Evolutionary conservation across 2,113 vertebrate genomes (phyloP), one percentile per base, ranked within the genome.

Genomic region (Cyphomyrus plagiostoma): DNA sequence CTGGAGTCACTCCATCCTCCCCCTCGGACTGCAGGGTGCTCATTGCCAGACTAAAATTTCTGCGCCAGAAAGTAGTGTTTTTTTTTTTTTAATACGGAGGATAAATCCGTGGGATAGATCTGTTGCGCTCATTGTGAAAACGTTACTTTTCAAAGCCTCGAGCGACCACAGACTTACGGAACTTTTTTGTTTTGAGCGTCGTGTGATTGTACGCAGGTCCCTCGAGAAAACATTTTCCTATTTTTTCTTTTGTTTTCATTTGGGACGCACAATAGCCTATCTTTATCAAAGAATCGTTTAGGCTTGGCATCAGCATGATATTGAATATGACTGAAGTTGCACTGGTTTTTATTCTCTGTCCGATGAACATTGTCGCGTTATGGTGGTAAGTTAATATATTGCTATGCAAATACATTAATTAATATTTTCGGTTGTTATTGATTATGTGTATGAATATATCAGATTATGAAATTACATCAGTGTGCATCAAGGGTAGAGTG

Each of bases 291-390:
- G 62, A 30, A 4, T 70, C 62, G 10, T 70, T 66, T 30, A 13
- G 23, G 19, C 53, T 56, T 56, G n/a, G 62, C 62, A 30, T 70
- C 62, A 70, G 13, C 62, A 70, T 70, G 62, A 70, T 70, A 70
- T 11, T 70, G 9, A 96, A 96, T 19, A 95, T 96, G 92, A 96
- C 96, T 82, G 97, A 98, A 66, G 95, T 98, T 90, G 97, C 97
- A 86, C 95, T 98, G 50, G 97, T 98, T 94, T 97, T 98, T 90
- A 97, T 98, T 92, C 93, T 98, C 74, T 98, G 97, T 92, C 97
- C 97, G n/a, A 97, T 97, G 94, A 97, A 98, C 91, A 98, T 98
- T 94, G 97, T 98, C 93, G 97, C 97, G 90, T 96, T 98, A n/a
- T 98, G 97, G 97, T 98, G 97, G 97, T 98, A 95, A 97, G 97